Conservation (phyloP, 2,888 invertebrate species). For the Acholoe squamosa region DNA sequence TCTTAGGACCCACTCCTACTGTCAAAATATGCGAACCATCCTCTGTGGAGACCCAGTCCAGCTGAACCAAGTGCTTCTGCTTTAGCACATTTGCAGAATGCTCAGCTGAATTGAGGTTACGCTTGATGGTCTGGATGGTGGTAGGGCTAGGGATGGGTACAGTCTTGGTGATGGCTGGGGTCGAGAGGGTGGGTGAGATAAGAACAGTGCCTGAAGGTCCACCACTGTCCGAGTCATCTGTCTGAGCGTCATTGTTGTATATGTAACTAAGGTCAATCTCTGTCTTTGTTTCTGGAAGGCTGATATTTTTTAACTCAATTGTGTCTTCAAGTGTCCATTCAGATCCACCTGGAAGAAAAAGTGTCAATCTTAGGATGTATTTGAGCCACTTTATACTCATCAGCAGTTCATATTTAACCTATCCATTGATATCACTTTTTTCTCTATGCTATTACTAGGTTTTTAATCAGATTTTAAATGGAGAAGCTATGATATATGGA, state of each 20-base stretch:
- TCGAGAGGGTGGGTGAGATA: conserved; percentile 64
- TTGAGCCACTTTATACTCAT: too few species aligned
- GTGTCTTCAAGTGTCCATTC: conserved; percentile 97
- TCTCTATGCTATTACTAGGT: too few species aligned
- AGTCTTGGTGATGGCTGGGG: conserved; percentile 64
- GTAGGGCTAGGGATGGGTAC: conserved; percentile 78
- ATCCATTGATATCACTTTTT: too few species aligned
- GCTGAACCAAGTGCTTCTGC: conserved; percentile 88
- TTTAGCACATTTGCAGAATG: conserved; percentile 74
- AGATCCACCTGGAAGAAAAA: conserved; percentile 87
- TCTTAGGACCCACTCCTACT: conserved; percentile 90
- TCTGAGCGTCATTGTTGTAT: conserved; percentile 58
- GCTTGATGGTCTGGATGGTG: conserved; percentile 76
- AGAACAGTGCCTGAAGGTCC: conserved; percentile 23
- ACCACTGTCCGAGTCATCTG: conserved; percentile 58
- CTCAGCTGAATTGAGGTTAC: conserved; percentile 61
- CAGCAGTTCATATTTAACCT: too few species aligned
- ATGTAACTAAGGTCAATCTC: conserved; percentile 74
- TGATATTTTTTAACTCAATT: conserved; percentile 95
- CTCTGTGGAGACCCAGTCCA: conserved; percentile 99
- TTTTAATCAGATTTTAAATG: too few species aligned
- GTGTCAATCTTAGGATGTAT: too few species aligned
- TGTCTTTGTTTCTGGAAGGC: conserved; percentile 85
- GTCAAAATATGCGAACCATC: conserved; percentile 99
- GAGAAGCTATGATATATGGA: too few species aligned